These are phyloP conservation scores for Orycteropus afer DNA, from an alignment of 2,113 vertebrate genomes.

Conservation along the genomic window DNA sequence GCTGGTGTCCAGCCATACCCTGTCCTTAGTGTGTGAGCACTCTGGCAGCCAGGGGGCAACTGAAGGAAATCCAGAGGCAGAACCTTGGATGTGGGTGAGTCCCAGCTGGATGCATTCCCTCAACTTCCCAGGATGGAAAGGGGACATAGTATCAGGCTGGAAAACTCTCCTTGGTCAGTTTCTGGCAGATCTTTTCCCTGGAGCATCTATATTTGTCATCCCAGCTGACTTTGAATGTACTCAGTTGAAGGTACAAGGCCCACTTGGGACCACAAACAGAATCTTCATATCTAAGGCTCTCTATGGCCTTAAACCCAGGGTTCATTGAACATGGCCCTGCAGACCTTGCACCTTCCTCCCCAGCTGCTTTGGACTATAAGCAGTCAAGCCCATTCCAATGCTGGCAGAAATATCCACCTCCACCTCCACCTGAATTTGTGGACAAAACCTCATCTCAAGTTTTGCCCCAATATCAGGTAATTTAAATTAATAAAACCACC, in stretches of 20 bases:
- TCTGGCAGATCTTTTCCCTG: neutral
- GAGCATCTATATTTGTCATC: neutral
- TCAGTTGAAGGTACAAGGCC: neutral
- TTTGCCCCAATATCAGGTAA: slow-evolving; percentile 35
- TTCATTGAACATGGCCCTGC: rapidly evolving
- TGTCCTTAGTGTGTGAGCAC: neutral
- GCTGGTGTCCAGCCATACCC: neutral
- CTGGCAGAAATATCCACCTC: neutral
- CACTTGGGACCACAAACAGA: neutral
- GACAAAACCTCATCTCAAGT: neutral
- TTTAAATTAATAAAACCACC: slow-evolving; percentile 70
- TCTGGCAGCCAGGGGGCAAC: neutral
- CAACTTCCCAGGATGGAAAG: neutral
- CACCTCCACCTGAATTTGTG: rapidly evolving
- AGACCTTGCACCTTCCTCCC: neutral
- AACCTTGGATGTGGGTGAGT: neutral
- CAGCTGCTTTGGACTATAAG: too few species aligned
- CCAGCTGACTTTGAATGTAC: neutral
- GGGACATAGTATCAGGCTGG: neutral
- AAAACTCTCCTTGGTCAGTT: neutral
- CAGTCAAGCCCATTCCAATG: rapidly evolving
- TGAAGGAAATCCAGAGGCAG: neutral
- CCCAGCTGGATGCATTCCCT: neutral
- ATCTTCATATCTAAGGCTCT: neutral
- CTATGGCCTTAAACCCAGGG: neutral